A percentile compares a stretch with the other conserved stretches of the same genome.
These are phyloP conservation scores for Pseudorasbora parva DNA, from an alignment of 2,113 vertebrate genomes.

Conservation along the genomic window DNA sequence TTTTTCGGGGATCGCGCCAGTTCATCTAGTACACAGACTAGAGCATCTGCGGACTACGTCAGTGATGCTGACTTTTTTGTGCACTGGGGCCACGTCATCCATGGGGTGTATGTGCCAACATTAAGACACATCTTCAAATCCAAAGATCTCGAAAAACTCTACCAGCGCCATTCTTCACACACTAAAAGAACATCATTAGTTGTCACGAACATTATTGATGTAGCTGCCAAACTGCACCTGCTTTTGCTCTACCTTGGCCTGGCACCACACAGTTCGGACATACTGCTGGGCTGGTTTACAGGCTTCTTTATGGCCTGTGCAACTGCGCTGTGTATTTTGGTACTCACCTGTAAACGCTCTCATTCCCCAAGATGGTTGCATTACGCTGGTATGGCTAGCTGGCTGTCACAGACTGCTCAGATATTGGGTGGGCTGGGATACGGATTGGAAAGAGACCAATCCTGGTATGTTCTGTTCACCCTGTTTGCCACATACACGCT, in stretches of 20 bases:
- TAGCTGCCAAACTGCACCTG: conserved; percentile 72
- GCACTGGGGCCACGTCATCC: conserved; percentile 66
- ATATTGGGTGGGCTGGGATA: conserved; percentile 72
- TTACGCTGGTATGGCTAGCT: conserved; percentile 73
- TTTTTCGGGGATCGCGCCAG: conserved; percentile 35
- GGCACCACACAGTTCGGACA: conserved; percentile 63
- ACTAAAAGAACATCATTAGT: conserved; percentile 74
- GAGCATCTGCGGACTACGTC: conserved; percentile 46
- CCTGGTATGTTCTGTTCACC: conserved; percentile 78
- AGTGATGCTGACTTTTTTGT: conserved; percentile 76
- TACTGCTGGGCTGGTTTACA: conserved; percentile 64
- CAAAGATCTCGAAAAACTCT: conserved; percentile 75
- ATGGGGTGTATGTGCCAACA: conserved; percentile 71
- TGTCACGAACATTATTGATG: conserved; percentile 74
- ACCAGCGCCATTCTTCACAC: conserved; percentile 77
- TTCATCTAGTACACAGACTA: conserved; percentile 53
- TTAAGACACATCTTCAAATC: conserved; percentile 78
- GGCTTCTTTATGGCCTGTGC: conserved; percentile 71
- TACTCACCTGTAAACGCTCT: conserved; percentile 71
- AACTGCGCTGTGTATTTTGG: conserved; percentile 64
- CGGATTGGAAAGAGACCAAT: conserved; percentile 75
- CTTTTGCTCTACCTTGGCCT: conserved; percentile 72
- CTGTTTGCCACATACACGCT: conserved; percentile 80
- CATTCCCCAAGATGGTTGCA: conserved; percentile 73
- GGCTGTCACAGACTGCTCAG: conserved; percentile 76